These are phyloP conservation scores for Corythornis leucogaster DNA, from an alignment of 2,797 vertebrate genomes.

Conservation along the genomic window DNA sequence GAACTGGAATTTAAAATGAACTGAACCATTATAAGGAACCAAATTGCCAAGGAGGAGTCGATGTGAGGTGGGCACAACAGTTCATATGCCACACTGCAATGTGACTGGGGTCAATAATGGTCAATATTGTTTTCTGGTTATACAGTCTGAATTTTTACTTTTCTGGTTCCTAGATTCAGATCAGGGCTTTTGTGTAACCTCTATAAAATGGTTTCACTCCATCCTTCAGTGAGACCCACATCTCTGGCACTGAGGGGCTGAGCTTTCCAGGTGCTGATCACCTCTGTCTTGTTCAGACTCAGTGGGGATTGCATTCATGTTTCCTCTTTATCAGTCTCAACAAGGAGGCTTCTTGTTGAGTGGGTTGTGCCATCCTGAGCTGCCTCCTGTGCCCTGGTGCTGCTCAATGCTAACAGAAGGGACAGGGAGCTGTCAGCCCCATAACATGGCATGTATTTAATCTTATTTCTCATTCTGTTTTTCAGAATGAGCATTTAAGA, in stretches of 20 bases:
- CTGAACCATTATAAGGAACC: neutral
- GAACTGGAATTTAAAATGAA: neutral
- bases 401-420: neutral
- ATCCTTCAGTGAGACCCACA: neutral
- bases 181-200: too few species aligned
- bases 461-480: neutral
- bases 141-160: too few species aligned
- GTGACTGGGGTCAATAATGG: neutral
- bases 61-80: neutral
- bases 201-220: neutral
- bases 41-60: neutral
- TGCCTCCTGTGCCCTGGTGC: neutral
- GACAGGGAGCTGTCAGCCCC: neutral
- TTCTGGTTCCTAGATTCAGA: neutral
- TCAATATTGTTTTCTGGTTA: neutral
- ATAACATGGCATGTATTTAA: fast-evolving
- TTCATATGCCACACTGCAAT: fast-evolving
- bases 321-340: neutral
- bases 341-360: neutral
- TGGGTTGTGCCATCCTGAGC: neutral
- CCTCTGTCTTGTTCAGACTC: neutral
- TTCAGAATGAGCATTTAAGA: neutral
- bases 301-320: neutral
- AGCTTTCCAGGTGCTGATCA: neutral
- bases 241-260: neutral